Evolutionary conservation across 2,113 vertebrate species (phyloP).

Genomic region (Montifringilla adamsi): DNA sequence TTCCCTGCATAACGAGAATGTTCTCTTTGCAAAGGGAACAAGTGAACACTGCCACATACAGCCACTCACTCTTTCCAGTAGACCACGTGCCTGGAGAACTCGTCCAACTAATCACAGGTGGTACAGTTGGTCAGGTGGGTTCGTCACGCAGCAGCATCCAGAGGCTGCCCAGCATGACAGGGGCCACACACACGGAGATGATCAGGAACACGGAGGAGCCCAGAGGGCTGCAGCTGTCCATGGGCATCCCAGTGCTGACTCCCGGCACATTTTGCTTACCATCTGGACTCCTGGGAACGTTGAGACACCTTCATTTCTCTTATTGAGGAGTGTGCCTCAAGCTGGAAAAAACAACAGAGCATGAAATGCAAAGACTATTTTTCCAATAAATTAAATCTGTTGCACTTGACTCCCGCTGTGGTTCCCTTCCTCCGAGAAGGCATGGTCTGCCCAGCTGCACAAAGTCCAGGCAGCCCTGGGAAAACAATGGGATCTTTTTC

Average conservation of each 20-base stretch:
- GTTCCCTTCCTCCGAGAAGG: constrained; percentile 30
- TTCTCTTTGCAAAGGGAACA: background rate
- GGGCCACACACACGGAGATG: background rate
- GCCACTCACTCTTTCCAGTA: background rate
- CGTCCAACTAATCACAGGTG: background rate
- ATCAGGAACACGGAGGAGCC: background rate
- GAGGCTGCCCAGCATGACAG: background rate
- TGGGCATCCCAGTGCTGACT: background rate
- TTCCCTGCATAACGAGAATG: background rate
- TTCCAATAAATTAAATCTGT: constrained; percentile 43
- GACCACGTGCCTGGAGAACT: background rate
- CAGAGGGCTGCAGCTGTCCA: background rate
- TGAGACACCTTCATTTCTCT: constrained; percentile 70
- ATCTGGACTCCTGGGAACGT: constrained; percentile 45
- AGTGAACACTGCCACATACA: background rate
- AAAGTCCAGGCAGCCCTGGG: constrained; percentile 38
- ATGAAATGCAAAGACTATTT: constrained; percentile 49
- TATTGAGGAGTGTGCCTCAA: constrained; percentile 42
- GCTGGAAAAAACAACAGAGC: constrained; percentile 65
- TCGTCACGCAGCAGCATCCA: background rate
- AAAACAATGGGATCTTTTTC: constrained; percentile 62
- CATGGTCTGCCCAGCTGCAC: constrained; percentile 40
- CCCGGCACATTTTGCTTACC: constrained; percentile 45
- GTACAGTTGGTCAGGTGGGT: background rate
- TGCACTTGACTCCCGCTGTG: constrained; percentile 48